phyloP scores from a whole-genome alignment of 2,113 vertebrate genomes.

The Podiceps cristatus region DNA sequence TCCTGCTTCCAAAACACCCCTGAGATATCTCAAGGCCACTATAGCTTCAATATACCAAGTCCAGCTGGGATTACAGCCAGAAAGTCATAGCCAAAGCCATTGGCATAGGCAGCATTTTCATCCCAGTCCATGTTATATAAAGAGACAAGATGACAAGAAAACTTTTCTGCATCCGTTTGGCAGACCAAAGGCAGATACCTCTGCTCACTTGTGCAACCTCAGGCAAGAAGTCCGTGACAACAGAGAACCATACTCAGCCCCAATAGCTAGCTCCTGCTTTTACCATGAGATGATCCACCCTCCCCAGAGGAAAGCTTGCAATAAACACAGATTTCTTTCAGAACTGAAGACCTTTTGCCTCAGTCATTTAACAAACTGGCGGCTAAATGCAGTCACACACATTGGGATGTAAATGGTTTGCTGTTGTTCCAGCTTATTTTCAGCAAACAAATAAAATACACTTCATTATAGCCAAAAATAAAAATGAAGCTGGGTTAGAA shows the following conservation, averaged over 20 bases:
- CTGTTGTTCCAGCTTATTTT: neutral
- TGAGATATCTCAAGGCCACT: neutral
- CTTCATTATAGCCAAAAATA: neutral
- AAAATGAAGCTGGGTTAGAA: neutral
- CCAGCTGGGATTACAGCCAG: neutral
- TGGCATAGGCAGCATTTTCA: neutral
- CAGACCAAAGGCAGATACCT: neutral
- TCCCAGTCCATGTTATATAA: neutral
- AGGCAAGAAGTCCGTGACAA: accelerated
- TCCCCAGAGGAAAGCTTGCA: neutral
- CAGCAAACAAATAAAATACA: neutral
- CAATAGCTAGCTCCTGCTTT: neutral
- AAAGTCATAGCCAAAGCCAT: neutral
- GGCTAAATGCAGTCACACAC: neutral
- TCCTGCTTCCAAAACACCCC: neutral
- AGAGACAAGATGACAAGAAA: neutral
- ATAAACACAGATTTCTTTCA: neutral
- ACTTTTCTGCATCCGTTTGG: neutral
- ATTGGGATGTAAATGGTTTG: neutral
- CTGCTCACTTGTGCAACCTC: neutral
- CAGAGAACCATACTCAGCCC: neutral
- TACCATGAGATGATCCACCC: neutral
- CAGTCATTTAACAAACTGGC: neutral
- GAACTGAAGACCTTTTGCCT: neutral
- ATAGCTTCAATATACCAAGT: neutral